Evolutionary conservation across 2,888 invertebrate genomes (phyloP).

Genomic region (Aradus depressus): DNA sequence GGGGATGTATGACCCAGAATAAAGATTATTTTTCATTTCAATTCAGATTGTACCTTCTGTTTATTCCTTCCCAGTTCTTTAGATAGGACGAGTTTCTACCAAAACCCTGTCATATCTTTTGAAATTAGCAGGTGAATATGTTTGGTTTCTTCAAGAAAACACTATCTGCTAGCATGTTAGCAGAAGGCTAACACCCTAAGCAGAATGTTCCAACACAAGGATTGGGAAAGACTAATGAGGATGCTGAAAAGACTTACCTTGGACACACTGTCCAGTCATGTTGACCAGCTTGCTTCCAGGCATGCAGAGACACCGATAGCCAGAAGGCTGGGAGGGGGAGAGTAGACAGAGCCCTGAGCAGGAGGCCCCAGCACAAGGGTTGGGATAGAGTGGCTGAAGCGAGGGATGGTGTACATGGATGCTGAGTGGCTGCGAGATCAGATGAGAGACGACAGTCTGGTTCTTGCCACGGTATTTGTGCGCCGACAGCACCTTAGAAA

Average conservation of each 20-base stretch:
- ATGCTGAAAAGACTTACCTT: conserved; percentile 35
- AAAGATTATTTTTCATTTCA: too few relatives aligned
- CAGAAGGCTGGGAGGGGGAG: conserved; percentile 56
- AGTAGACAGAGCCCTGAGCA: conserved; percentile 89
- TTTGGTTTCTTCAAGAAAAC: too few relatives aligned
- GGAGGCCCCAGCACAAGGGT: conserved; percentile 60
- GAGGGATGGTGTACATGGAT: conserved; percentile 93
- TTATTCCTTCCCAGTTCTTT: too few relatives aligned
- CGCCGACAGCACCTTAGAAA: conserved; percentile 49
- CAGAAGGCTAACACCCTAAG: too few relatives aligned
- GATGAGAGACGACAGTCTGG: conserved; percentile 85
- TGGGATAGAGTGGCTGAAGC: conserved; percentile 66
- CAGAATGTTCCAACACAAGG: too few relatives aligned
- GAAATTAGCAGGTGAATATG: too few relatives aligned
- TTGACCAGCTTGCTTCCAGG: conserved; percentile 60
- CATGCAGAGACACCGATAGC: conserved; percentile 83
- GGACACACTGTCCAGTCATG: conserved; percentile 61
- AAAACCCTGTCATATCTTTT: too few relatives aligned
- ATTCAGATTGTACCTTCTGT: too few relatives aligned
- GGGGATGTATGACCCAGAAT: too few relatives aligned
- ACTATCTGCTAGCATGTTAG: too few relatives aligned
- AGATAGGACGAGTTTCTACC: too few relatives aligned
- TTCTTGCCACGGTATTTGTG: conserved; percentile 86
- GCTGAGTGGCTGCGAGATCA: conserved; percentile 88
- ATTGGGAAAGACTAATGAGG: background rate